phyloP scores from a whole-genome alignment of 2,113 vertebrate genomes.

The Elanus axillaris region DNA sequence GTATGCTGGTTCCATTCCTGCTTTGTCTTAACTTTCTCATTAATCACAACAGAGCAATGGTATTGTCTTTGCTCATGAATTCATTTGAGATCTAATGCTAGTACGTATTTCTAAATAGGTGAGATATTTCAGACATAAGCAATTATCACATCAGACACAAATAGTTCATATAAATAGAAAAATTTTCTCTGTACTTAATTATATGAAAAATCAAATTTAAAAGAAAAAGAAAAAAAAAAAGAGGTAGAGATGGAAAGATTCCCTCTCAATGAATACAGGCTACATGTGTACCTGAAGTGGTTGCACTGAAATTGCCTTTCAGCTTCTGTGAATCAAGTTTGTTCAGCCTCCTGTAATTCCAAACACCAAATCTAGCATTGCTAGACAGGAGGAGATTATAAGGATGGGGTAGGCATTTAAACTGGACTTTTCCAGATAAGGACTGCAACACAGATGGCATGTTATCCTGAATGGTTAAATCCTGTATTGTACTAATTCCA shows the following conservation, averaged over 20 bases:
- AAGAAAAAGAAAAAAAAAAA: background rate
- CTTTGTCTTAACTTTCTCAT: background rate
- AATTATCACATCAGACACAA: background rate
- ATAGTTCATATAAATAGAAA: background rate
- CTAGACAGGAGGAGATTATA: background rate
- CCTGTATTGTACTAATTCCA: background rate
- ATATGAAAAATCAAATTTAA: background rate
- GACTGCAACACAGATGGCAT: background rate
- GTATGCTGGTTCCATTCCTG: background rate
- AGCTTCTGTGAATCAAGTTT: background rate
- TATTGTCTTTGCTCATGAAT: background rate
- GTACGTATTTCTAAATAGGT: background rate
- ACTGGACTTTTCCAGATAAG: background rate
- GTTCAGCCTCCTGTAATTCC: background rate
- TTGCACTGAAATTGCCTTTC: background rate
- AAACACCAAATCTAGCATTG: background rate
- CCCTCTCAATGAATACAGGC: background rate
- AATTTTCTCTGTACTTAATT: background rate
- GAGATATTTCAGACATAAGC: background rate
- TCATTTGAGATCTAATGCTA: background rate
- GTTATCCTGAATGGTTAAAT: background rate
- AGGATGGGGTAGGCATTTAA: background rate
- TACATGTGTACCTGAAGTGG: background rate
- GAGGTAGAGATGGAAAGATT: background rate
- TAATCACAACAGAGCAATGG: background rate